These are phyloP conservation scores for Laticauda laticaudata DNA, from an alignment of 2,113 vertebrate species.

Conservation along the genomic window DNA sequence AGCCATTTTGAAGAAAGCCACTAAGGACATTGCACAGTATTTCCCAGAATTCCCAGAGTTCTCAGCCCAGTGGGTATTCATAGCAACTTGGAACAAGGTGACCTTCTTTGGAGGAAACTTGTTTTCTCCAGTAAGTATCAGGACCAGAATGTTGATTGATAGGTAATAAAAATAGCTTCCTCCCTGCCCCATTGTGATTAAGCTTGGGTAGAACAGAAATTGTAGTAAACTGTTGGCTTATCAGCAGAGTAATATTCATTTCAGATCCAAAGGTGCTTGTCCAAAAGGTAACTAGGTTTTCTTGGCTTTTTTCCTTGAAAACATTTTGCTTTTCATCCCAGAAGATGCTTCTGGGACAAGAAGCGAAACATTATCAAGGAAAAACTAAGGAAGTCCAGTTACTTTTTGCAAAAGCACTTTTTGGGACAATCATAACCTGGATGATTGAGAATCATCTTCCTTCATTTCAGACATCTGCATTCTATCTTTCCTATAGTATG, in stretches of 20 bases:
- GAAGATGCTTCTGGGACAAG: neutral
- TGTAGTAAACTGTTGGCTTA: neutral
- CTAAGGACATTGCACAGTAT: conserved; percentile 77
- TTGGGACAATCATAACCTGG: neutral
- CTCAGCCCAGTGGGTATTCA: conserved; percentile 84
- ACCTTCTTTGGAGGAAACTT: conserved; percentile 94
- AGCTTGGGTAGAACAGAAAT: neutral
- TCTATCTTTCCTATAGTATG: neutral
- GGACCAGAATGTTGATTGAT: neutral
- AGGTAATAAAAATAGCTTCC: neutral
- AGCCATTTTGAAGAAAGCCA: conserved; percentile 75
- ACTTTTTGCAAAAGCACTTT: neutral
- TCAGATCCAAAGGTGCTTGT: neutral
- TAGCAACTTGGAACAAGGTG: conserved; percentile 90
- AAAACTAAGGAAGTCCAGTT: neutral
- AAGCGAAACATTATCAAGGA: neutral
- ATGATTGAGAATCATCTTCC: neutral
- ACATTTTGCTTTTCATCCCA: neutral
- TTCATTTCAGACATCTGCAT: neutral
- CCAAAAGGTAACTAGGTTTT: neutral
- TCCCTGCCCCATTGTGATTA: neutral
- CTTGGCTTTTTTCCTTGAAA: neutral
- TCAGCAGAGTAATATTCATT: neutral
- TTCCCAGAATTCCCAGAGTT: conserved; percentile 86
- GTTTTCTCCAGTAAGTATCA: conserved; percentile 82